phyloP scores from a whole-genome alignment of 1,140 invertebrate genomes.

The Antheraea pernyi region DNA sequence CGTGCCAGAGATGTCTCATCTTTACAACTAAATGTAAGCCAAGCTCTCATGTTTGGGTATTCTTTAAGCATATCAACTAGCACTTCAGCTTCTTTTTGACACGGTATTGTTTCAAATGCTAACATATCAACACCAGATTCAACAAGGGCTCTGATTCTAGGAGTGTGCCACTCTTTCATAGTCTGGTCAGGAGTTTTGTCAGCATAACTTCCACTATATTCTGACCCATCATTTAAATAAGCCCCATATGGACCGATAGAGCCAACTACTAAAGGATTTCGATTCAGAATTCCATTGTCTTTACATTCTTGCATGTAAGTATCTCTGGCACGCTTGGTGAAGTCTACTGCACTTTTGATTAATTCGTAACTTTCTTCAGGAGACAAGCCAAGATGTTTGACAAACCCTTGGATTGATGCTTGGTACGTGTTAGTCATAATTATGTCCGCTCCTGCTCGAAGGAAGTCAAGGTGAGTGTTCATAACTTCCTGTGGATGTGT shows the following conservation, averaged over 20 bases:
- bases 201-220: constrained; percentile 92
- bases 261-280: constrained; percentile 83
- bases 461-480: constrained; percentile 88
- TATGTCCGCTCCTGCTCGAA: constrained; percentile 89
- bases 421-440: constrained; percentile 94
- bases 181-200: constrained; percentile 80
- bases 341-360: constrained; percentile 84
- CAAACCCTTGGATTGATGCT: constrained; percentile 88
- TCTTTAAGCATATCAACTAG: constrained; percentile 86
- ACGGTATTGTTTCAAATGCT: constrained; percentile 94
- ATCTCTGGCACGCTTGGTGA: constrained; percentile 83
- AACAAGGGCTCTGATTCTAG: constrained; percentile 86
- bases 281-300: constrained; percentile 24
- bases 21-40: constrained; percentile 90
- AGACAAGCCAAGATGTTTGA: constrained; percentile 83
- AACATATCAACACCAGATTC: constrained; percentile 89
- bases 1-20: constrained; percentile 81
- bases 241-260: constrained; percentile 96
- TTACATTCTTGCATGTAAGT: constrained; percentile 78
- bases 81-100: constrained; percentile 88
- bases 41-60: constrained; percentile 86
- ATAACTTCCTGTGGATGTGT: constrained; percentile 85
- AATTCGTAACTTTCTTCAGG: constrained; percentile 82
- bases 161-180: constrained; percentile 89
- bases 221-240: constrained; percentile 91